Percentiles rank a stretch among this genome's conserved stretches.
Conservation (phyloP, 2,888 invertebrate genomes). For the Chrysolina oricalcia region DNA sequence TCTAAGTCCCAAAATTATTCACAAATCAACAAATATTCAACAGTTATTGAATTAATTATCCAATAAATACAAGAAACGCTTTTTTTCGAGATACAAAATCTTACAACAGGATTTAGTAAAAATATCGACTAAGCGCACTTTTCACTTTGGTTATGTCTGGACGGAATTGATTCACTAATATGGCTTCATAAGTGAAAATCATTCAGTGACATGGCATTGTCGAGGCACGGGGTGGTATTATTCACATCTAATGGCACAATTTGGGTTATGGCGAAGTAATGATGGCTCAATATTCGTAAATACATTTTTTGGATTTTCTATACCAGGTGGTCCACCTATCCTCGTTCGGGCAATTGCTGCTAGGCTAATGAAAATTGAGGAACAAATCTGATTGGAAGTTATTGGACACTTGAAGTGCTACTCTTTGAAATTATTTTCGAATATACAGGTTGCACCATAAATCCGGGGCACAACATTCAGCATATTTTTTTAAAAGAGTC, state of each 20-base stretch:
- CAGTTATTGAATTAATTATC: constrained; percentile 3
- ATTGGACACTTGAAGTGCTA: no score
- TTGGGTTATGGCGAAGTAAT: constrained; percentile 16
- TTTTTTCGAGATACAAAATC: constrained; percentile 27
- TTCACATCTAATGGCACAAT: constrained; percentile 48
- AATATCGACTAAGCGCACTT: constrained; percentile 52
- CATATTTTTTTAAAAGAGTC: no score
- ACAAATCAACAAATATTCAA: constrained; percentile 26
- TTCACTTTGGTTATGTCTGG: constrained; percentile 59
- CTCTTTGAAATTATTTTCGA: no score
- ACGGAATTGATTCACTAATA: constrained; percentile 53
- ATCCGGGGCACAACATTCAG: no score
- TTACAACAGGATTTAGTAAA: constrained; percentile 36
- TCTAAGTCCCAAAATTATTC: constrained; percentile 45
- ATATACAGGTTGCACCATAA: no score
- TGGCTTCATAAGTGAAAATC: constrained; percentile 51
- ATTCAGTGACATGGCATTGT: constrained; percentile 55
- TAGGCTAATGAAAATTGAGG: no score
- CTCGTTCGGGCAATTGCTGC: no score
- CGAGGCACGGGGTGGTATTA: constrained; percentile 52
- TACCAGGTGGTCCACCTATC: no score
- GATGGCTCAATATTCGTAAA: background rate
- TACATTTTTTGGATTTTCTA: no score
- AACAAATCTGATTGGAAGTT: no score
- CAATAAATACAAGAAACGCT: constrained; percentile 26